Base-by-base conservation (phyloP, 1,140 invertebrate species). In the Tyrophagus putrescentiae region DNA sequence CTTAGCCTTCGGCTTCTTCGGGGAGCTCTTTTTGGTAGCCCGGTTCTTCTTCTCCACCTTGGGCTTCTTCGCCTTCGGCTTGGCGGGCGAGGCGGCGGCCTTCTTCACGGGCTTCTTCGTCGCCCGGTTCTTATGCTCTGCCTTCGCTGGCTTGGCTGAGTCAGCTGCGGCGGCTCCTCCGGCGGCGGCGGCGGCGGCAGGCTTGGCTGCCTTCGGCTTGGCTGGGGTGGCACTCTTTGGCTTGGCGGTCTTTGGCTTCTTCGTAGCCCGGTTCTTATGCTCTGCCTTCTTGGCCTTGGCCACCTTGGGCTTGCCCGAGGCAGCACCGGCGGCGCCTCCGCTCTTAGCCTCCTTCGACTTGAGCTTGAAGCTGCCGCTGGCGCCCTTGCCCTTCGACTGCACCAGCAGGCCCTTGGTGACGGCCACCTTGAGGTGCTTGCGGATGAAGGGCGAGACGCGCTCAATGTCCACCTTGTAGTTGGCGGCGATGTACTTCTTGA, bases 391-490 rank as follows among this genome's bases (percentile, higher is more conserved):
- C 36, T 66, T 67, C 1, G 62, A 66, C 42, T 64, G 68, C 1
- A 68, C 61, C 0, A 68, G 53, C 9, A 44, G 41, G 7, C 68
- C 68, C 34, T 34, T 53, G 4, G 29, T 36, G 21, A 69, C 66
- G 4, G 62, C 62, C 3, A 50, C 27, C 57, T 67, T 69, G 48
- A 69, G 57, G 44, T 64, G 63, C 41, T 67, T 67, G n/a, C 62
- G 65, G 60, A 70, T 68, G 57, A 70, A 70, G 4, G 68, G 65
- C 0, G 63, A 65, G 18, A 69, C n/a, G 36, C 66, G 66, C 32
- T 67, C 69, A 1, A 66, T 63, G 48, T 70, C 68, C 27, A 64
- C 66, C 44, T 67, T 70, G 64, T 67, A 70, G 42, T 68, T 64
- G 7, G 62, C 59, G 3, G 28, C 7, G n/a, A 70, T 64, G 60